Percentiles rank a stretch among this genome's conserved stretches.
Evolutionary conservation across 35 echinoderm and acorn worm genomes (phyloP).

Genomic region (Heliocidaris erythrogramma): DNA sequence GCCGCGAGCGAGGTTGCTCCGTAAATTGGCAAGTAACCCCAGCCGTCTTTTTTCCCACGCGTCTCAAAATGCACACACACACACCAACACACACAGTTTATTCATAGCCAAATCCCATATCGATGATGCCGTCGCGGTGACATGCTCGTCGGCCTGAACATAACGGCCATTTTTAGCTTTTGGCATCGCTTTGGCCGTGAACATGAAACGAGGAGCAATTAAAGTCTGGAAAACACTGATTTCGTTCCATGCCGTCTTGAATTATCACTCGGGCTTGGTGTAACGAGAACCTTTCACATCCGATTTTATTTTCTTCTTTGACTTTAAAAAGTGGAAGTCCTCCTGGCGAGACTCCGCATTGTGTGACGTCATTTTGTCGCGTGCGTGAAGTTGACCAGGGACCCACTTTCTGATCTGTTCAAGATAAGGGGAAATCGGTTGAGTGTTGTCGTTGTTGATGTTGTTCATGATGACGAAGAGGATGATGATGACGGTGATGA

Average conservation of each 20-base stretch:
- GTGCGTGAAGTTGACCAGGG: neutral
- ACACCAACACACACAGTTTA: neutral
- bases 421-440: neutral
- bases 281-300: neutral
- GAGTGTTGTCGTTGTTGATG: too few species aligned
- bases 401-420: neutral
- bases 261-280: neutral
- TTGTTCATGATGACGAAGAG: too few species aligned
- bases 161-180: neutral
- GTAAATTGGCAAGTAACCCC: constrained; percentile 15
- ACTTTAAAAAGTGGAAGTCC: neutral
- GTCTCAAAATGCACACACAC: neutral
- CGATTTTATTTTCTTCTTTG: neutral
- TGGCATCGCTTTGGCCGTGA: neutral
- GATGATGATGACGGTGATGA: too few species aligned
- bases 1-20: neutral
- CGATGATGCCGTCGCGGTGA: neutral
- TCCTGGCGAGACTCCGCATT: neutral
- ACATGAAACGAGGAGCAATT: constrained; percentile 32
- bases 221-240: constrained; percentile 2
- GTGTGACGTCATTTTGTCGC: neutral
- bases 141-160: neutral
- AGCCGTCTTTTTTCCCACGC: constrained; percentile 34
- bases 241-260: neutral
- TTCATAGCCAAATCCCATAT: neutral